Base-by-base conservation (phyloP, 2,797 vertebrate species). In the Aeoliscus strigatus region DNA sequence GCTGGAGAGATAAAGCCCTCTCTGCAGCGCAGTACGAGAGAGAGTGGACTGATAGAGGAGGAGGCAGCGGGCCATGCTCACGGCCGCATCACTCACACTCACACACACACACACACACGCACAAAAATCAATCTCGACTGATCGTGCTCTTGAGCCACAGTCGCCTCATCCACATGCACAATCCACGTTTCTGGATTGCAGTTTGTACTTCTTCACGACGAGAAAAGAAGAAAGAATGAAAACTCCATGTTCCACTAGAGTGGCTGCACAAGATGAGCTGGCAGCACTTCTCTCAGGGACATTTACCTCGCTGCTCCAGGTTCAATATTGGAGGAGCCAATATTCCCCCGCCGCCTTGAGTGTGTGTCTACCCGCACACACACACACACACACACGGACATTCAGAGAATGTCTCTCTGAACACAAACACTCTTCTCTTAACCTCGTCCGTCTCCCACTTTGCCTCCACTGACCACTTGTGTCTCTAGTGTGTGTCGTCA, bases 271-370 rank as follows among this genome's bases (percentile, higher is more conserved):
- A 76, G 73, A 79, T 77, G 75, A 73, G 62, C 57, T 79, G 68
- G 72, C 60, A 53, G 70, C 55, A 51, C 66, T 72, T 67, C 63
- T 74, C 68, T 57, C 56, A 45, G 66, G 72, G 51, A 71, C 70
- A 77, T 84, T 82, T 81, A 80, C 65, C 58, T 49, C 70, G 61
- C 56, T 28, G 63, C 59, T 70, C 66, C 71, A 72, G 79, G 73
- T 73, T 77, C 82, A 83, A 85, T 79, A 76, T 84, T 77, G 70
- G 64, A 44, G 74, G 57, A 79, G 71, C 59, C 58, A 70, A 70
- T 70, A 55, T 44, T 68, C 63, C 73, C 71, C n/a, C 28, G 73
- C 43, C 49, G 68, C 53, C 26, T 57, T 29, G 29, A 24, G 28
- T 2, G 5, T 6, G 17, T 31, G 17, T 39, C 6, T 23, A 13